Evolutionary conservation across 2,797 vertebrate genomes (phyloP).

Genomic region (Notoglanidium macrostoma): DNA sequence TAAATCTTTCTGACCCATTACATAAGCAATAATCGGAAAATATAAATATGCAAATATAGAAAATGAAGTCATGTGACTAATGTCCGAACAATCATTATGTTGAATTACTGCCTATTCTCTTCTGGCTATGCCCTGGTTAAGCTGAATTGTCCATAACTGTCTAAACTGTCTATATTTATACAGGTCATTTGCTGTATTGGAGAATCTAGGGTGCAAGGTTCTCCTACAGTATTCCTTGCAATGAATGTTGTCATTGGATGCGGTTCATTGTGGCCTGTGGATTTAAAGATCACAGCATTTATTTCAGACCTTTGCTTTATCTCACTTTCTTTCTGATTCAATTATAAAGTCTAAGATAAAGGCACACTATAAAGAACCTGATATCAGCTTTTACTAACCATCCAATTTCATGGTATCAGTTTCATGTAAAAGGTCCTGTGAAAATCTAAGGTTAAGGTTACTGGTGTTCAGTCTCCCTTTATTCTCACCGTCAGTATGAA

Average conservation of each 20-base stretch:
- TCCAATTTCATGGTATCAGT: not conserved
- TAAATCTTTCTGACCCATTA: not conserved
- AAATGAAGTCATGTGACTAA: slow-evolving; percentile 3
- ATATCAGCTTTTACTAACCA: not conserved
- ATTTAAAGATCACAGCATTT: not conserved
- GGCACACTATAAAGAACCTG: not conserved
- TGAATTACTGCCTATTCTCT: not conserved
- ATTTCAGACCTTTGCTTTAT: not conserved
- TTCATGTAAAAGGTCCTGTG: not conserved
- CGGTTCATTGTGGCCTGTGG: not conserved
- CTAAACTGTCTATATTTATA: not conserved
- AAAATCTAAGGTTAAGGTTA: not conserved
- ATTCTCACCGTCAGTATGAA: not conserved
- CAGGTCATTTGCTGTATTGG: not conserved
- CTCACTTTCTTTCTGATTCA: not conserved
- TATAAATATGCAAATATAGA: not conserved
- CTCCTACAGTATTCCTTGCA: not conserved
- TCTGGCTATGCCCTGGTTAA: not conserved
- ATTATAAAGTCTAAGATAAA: not conserved
- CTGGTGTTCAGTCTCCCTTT: not conserved
- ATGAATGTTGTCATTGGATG: not conserved
- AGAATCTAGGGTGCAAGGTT: not conserved
- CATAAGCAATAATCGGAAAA: not conserved
- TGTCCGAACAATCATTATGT: not conserved
- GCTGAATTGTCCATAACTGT: not conserved